Percentiles rank a stretch among this genome's conserved stretches.
phyloP scores from a whole-genome alignment of 2,888 invertebrate species.

The Caenorhabditis sp. region DNA sequence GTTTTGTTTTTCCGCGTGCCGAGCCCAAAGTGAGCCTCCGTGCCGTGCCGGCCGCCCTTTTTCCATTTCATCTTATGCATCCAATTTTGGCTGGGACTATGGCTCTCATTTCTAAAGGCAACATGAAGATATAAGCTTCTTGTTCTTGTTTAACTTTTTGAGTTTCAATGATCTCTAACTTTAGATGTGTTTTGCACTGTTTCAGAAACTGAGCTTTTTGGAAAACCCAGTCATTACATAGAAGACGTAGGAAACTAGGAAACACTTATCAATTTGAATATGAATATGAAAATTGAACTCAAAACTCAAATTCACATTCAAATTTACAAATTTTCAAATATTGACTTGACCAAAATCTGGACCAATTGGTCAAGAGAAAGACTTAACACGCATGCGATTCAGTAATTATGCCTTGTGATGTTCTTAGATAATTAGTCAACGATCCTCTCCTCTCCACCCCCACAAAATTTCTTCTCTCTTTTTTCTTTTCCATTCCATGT shows the following conservation, averaged over 20 bases:
- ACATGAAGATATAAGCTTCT: neutral
- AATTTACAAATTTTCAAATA: neutral
- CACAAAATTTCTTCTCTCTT: neutral
- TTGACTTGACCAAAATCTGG: too few species aligned
- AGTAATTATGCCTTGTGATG: neutral
- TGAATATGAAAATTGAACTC: too few species aligned
- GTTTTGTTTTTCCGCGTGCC: constrained; percentile 10
- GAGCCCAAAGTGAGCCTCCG: neutral
- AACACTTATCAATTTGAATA: too few species aligned
- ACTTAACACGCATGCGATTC: neutral
- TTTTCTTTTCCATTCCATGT: neutral
- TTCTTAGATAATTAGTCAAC: neutral
- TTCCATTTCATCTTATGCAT: constrained; percentile 12
- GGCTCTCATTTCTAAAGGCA: neutral
- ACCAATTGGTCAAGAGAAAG: too few species aligned
- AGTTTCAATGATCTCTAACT: too few species aligned
- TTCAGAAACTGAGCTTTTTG: too few species aligned
- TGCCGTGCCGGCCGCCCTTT: constrained; percentile 6
- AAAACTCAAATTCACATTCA: too few species aligned
- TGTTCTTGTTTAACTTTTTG: too few species aligned
- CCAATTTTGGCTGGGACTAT: neutral
- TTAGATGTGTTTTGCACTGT: too few species aligned
- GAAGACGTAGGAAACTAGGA: too few species aligned
- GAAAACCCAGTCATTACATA: too few species aligned
- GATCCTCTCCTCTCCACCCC: neutral